These are phyloP conservation scores for Cepaea nemoralis DNA, from an alignment of 1,140 invertebrate species.

Conservation along the genomic window DNA sequence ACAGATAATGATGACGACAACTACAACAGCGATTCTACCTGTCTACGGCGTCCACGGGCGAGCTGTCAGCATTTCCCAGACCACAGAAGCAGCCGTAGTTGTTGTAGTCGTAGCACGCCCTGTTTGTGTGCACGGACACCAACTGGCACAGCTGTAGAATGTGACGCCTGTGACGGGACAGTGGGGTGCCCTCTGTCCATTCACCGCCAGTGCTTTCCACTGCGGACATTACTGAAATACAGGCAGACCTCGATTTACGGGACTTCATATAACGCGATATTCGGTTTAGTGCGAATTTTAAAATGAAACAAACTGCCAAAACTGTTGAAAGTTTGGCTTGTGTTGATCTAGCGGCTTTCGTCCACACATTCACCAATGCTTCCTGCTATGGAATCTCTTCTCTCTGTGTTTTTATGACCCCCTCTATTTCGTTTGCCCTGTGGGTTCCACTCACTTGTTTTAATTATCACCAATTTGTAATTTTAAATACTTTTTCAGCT, in stretches of 20 bases:
- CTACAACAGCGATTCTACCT: no score
- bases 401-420: no score
- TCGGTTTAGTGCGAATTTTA: neutral
- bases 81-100: conserved; percentile 63
- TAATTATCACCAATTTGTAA: no score
- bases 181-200: neutral
- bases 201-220: no score
- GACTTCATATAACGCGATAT: no score
- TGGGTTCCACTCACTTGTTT: no score
- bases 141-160: conserved; percentile 55
- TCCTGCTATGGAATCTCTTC: no score
- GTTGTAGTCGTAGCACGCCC: conserved; percentile 52
- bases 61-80: conserved; percentile 47
- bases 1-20: no score
- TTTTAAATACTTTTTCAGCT: no score
- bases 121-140: conserved; percentile 48
- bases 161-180: conserved; percentile 39
- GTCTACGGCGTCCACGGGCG: conserved; percentile 49
- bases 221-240: no score
- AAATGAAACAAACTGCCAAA: neutral
- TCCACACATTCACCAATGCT: neutral
- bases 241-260: neutral
- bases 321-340: no score
- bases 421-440: no score
- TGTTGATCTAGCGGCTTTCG: neutral